Percentiles rank a stretch among this genome's conserved stretches.
phyloP scores from a whole-genome alignment of 2,888 invertebrate genomes.

The Agrotis ipsilon region DNA sequence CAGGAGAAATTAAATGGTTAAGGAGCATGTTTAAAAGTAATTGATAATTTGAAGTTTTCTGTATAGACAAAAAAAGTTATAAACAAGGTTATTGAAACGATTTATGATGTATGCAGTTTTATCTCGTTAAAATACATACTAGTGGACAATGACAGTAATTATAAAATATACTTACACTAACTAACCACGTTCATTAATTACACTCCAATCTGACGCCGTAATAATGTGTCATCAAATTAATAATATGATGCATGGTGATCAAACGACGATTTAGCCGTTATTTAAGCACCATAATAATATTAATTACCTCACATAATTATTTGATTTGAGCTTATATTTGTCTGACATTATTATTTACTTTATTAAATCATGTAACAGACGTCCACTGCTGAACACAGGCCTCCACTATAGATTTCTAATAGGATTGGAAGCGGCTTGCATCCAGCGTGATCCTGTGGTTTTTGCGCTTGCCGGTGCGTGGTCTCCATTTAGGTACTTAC shows the following conservation, averaged over 20 bases:
- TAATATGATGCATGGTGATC: constrained; percentile 21
- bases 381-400: too few species aligned
- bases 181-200: constrained; percentile 32
- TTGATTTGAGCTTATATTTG: constrained; percentile 6
- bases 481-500: too few species aligned
- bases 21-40: too few species aligned
- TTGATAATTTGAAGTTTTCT: background rate
- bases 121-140: background rate
- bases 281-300: too few species aligned
- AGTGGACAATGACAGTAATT: constrained; percentile 1
- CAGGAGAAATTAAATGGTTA: too few species aligned
- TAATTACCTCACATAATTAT: background rate
- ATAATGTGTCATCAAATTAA: constrained; percentile 37
- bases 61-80: background rate
- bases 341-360: constrained; percentile 2
- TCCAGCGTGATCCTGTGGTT: too few species aligned
- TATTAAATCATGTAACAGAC: too few species aligned
- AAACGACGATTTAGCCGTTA: constrained; percentile 18
- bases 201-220: constrained; percentile 22
- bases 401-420: too few species aligned
- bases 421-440: too few species aligned
- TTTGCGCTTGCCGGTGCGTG: too few species aligned
- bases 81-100: background rate
- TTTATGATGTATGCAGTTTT: background rate
- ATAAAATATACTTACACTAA: constrained; percentile 22